A percentile compares a stretch with the other conserved stretches of the same genome.
phyloP scores from a whole-genome alignment of 2,113 vertebrate genomes.

The Cichladusa arquata region DNA sequence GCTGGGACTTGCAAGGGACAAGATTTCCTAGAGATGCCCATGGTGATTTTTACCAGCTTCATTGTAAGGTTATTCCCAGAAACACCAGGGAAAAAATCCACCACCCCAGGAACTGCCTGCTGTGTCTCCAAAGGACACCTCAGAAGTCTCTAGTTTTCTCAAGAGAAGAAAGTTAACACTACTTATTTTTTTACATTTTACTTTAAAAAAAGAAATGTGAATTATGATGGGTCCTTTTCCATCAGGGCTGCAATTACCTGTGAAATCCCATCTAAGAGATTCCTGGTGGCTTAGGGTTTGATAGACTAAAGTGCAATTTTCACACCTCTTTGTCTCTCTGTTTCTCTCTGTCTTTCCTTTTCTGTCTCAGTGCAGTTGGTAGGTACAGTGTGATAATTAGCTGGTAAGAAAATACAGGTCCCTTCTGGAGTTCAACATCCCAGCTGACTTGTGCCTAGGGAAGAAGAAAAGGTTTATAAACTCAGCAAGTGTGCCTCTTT shows the following conservation, averaged over 20 bases:
- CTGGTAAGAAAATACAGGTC: conserved; percentile 63
- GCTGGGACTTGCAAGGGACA: background rate
- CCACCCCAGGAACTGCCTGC: background rate
- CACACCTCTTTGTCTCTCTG: background rate
- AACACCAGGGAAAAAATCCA: background rate
- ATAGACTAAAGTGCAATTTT: conserved; percentile 59
- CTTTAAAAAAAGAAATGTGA: conserved; percentile 51
- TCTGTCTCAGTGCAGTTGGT: conserved; percentile 52
- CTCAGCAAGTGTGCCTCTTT: conserved; percentile 38
- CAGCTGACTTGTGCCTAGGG: conserved; percentile 19
- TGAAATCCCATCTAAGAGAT: conserved; percentile 11
- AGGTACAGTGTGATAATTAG: conserved; percentile 70
- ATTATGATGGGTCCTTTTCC: background rate
- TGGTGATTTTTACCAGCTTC: background rate
- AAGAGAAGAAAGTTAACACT: conserved; percentile 25
- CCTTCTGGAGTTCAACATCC: conserved; percentile 61
- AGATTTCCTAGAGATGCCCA: background rate
- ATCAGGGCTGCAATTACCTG: background rate
- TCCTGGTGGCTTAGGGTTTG: conserved; percentile 19
- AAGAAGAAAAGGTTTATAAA: conserved; percentile 16
- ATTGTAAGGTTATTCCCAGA: background rate
- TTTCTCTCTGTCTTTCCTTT: background rate
- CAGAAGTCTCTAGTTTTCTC: conserved; percentile 13
- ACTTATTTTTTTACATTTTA: conserved; percentile 63
- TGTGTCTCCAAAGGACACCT: background rate